These are phyloP conservation scores for Acrossocheilus wenchowensis DNA, from an alignment of 2,797 vertebrate genomes.

Conservation along the genomic window DNA sequence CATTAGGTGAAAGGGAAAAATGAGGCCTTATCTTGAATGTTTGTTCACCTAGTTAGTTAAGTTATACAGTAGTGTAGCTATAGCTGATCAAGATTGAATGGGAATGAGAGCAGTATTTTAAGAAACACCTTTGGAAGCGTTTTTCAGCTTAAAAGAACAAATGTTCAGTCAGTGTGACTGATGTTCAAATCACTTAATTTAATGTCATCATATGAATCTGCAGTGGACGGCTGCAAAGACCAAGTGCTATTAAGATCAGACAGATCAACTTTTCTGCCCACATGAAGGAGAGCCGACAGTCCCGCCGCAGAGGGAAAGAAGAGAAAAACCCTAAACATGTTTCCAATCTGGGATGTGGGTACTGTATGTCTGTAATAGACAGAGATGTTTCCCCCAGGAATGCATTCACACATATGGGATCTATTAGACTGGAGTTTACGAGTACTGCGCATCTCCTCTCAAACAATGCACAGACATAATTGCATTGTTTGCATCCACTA, in stretches of 20 bases:
- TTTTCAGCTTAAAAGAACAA: neutral
- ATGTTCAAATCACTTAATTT: slow-evolving; percentile 18
- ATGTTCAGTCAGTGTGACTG: neutral
- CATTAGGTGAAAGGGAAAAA: slow-evolving; percentile 70
- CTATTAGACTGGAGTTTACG: slow-evolving; percentile 74
- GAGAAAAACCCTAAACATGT: slow-evolving; percentile 66
- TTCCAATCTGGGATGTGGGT: slow-evolving; percentile 72
- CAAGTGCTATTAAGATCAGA: slow-evolving; percentile 35
- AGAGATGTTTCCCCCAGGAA: slow-evolving; percentile 71
- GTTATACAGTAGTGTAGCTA: slow-evolving; percentile 67
- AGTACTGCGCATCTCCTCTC: slow-evolving; percentile 64
- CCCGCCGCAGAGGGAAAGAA: slow-evolving; percentile 35
- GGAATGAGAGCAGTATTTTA: neutral
- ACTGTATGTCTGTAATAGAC: slow-evolving; percentile 67
- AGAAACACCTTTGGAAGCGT: neutral
- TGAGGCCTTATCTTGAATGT: slow-evolving; percentile 78
- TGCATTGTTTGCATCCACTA: slow-evolving; percentile 21
- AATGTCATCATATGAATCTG: slow-evolving; percentile 22
- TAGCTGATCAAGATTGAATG: slow-evolving; percentile 52
- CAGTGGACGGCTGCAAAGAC: slow-evolving; percentile 23
- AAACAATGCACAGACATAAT: slow-evolving; percentile 15
- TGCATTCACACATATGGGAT: slow-evolving; percentile 72
- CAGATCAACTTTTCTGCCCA: neutral
- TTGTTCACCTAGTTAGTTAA: slow-evolving; percentile 80
- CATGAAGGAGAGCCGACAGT: slow-evolving; percentile 10